Evolutionary conservation across 2,888 invertebrate genomes (phyloP), one percentile per base, ranked within the genome.

Genomic region (Cecidostiba fungosa): DNA sequence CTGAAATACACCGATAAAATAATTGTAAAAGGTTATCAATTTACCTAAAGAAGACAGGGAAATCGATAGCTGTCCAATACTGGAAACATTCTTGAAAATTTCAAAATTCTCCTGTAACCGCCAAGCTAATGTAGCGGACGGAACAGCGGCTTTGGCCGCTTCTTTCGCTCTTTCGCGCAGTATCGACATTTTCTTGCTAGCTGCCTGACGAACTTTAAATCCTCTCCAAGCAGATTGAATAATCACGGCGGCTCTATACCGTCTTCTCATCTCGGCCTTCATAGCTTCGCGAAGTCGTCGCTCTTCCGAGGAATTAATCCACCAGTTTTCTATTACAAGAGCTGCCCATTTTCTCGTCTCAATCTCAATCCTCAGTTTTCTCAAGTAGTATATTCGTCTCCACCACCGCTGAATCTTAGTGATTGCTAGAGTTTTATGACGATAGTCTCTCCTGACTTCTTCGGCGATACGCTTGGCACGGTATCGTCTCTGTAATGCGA

Each of bases 141-240:
- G 91, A 3, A 88, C 87, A 2, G 92, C 92, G 19, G 89, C 89
- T 82, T 88, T 87, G 50, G 91, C 89, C 0, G 92, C 91, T 83
- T 87, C 86, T 86, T 89, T 88, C 1, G 90, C 91, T 77, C 92
- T 90, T 87, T 92, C 87, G 36, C 93, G 90, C 19, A 94, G 89
- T 74, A 89, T 86, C 23, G 80, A 84, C 88, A 93, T 86, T 82
- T 89, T 88, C 5, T 89, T 84, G 47, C 89, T 88, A 85, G 91
- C 88, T 12, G 73, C 74, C 86, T 89, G 89, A 36, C 94, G 91
- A 32, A 91, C 87, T 66, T 82, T 89, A 87, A 92, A 91, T 12
- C 94, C 94, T 88, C 92, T 92, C 94, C 94, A 94, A n/a, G 73
- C n/a, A 29, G 94, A 95, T 94, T 97, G 96, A 89, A 97, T 96